Conservation (phyloP, 2,888 invertebrate genomes). For the Palloptera scutellata region DNA sequence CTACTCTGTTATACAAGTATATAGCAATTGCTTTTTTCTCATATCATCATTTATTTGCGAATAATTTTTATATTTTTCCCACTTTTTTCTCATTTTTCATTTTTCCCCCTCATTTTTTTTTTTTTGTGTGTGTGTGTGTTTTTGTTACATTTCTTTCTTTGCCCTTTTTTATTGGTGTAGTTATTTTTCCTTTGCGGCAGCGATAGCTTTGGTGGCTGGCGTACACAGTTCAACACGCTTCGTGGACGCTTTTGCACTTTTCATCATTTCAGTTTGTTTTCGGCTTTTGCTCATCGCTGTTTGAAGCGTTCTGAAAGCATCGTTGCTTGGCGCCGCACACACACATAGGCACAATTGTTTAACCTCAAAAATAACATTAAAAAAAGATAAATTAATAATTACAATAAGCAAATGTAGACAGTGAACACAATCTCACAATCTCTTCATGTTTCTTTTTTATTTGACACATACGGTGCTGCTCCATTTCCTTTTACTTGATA, state of each 20-base stretch:
- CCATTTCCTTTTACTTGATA: constrained; percentile 13
- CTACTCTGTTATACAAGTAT: background rate
- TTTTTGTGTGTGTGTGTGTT: background rate
- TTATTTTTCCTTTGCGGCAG: constrained; percentile 6
- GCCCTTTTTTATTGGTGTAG: constrained; percentile 22
- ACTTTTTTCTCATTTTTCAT: background rate
- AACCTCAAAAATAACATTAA: too few relatives aligned
- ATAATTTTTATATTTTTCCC: constrained; percentile 6
- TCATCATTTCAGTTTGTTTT: constrained; percentile 33
- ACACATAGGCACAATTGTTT: too few relatives aligned
- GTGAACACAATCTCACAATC: too few relatives aligned
- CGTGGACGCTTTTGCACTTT: constrained; percentile 29
- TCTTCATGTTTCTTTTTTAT: background rate
- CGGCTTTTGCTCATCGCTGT: constrained; percentile 27
- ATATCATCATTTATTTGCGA: constrained; percentile 7
- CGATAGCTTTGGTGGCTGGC: constrained; percentile 8
- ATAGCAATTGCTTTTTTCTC: constrained; percentile 8
- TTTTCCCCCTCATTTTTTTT: constrained; percentile 7
- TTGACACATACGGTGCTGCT: constrained; percentile 11
- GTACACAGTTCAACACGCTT: constrained; percentile 13
- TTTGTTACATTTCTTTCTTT: constrained; percentile 14
- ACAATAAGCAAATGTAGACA: too few relatives aligned
- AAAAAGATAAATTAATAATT: too few relatives aligned
- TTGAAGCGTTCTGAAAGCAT: background rate
- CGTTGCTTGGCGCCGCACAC: too few relatives aligned